These are phyloP conservation scores for Pemphigus obesinymphae DNA, from an alignment of 1,140 invertebrate species.

Conservation along the genomic window DNA sequence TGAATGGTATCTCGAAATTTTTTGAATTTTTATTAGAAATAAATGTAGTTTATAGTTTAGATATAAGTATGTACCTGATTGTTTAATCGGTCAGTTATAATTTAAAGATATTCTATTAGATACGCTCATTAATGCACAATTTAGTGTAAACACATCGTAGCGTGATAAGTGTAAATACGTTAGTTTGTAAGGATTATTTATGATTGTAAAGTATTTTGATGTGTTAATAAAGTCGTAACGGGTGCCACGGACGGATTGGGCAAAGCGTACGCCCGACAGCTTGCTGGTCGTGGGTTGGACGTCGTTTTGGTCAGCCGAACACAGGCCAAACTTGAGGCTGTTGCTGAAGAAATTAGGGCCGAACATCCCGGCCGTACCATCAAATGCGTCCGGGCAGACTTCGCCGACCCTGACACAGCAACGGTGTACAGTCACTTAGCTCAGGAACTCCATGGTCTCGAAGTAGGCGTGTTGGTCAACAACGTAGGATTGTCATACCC, in stretches of 20 bases:
- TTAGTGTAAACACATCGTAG: too few relatives aligned
- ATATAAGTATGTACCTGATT: too few relatives aligned
- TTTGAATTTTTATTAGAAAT: too few relatives aligned
- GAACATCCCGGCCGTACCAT: not conserved
- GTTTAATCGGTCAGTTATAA: too few relatives aligned
- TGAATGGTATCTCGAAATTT: too few relatives aligned
- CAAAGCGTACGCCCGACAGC: slow-evolving; percentile 76
- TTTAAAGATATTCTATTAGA: too few relatives aligned
- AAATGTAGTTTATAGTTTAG: too few relatives aligned
- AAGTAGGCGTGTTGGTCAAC: slow-evolving; percentile 89
- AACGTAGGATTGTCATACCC: slow-evolving; percentile 91
- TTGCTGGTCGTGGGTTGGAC: slow-evolving; percentile 77
- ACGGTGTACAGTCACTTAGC: slow-evolving; percentile 73
- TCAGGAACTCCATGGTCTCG: slow-evolving; percentile 68
- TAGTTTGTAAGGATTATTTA: too few relatives aligned
- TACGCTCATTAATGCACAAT: too few relatives aligned
- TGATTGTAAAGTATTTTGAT: too few relatives aligned
- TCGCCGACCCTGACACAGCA: slow-evolving; percentile 59
- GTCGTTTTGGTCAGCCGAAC: slow-evolving; percentile 85
- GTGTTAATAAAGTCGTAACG: slow-evolving; percentile 84
- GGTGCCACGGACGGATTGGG: slow-evolving; percentile 89
- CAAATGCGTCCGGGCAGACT: slow-evolving; percentile 60
- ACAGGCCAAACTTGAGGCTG: slow-evolving; percentile 70
- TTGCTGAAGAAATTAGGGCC: slow-evolving; percentile 54
- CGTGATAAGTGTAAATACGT: too few relatives aligned